These are phyloP conservation scores for Macaria notata DNA, from an alignment of 2,888 invertebrate species.

Conservation along the genomic window DNA sequence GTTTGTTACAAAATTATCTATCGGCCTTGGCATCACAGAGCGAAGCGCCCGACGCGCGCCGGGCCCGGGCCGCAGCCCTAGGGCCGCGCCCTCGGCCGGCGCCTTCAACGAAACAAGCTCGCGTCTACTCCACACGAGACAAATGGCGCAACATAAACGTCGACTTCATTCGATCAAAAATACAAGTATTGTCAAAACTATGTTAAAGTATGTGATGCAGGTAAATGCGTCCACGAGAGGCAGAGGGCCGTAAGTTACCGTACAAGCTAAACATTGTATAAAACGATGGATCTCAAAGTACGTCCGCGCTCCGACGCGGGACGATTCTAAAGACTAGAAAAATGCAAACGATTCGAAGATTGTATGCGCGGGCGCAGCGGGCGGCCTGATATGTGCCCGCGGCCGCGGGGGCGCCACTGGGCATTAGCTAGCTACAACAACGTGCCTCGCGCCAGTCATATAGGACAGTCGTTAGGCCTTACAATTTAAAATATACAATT, in stretches of 20 bases:
- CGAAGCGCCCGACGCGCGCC: slow-evolving; percentile 59
- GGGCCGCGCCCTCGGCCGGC: slow-evolving; percentile 23
- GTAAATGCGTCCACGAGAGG: slow-evolving; percentile 51
- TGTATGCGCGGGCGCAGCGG: slow-evolving; percentile 15
- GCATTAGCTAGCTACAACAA: slow-evolving; percentile 51
- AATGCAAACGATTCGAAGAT: slow-evolving; percentile 74
- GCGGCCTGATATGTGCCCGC: slow-evolving; percentile 62
- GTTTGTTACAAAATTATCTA: slow-evolving; percentile 79
- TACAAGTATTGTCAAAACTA: slow-evolving; percentile 35
- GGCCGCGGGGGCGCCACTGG: neutral
- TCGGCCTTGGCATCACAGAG: slow-evolving; percentile 80
- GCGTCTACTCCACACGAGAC: neutral
- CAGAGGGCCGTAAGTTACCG: slow-evolving; percentile 38
- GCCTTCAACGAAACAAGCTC: neutral
- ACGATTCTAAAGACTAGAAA: slow-evolving; percentile 76
- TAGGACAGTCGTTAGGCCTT: slow-evolving; percentile 80
- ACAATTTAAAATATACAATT: slow-evolving; percentile 76
- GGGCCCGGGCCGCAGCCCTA: slow-evolving; percentile 29
- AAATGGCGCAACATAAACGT: neutral
- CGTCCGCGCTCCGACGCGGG: slow-evolving; percentile 49
- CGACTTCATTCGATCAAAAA: slow-evolving; percentile 36
- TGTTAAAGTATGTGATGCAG: slow-evolving; percentile 46
- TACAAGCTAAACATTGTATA: slow-evolving; percentile 48
- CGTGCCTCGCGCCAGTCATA: slow-evolving; percentile 61
- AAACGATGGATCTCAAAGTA: slow-evolving; percentile 48